These are phyloP conservation scores for Desmodus rotundus DNA, from an alignment of 2,113 vertebrate genomes.

Conservation along the genomic window DNA sequence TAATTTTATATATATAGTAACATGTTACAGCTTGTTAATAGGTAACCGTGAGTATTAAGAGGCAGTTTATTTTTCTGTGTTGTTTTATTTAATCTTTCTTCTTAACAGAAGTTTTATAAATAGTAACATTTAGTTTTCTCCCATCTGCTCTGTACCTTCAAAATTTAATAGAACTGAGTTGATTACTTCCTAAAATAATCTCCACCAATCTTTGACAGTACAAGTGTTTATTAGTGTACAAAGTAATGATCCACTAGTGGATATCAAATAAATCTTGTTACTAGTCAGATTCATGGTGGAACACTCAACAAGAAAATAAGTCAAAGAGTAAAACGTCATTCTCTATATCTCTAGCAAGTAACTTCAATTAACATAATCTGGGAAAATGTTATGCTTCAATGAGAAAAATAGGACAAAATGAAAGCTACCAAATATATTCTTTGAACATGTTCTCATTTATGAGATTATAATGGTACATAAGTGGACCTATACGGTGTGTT, in stretches of 20 bases:
- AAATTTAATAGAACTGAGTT: slow-evolving; percentile 8
- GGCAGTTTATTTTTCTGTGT: background rate
- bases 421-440: background rate
- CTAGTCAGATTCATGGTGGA: slow-evolving; percentile 41
- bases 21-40: background rate
- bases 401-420: background rate
- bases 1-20: background rate
- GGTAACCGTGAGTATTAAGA: background rate
- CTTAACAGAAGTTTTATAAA: slow-evolving; percentile 5
- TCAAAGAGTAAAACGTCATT: background rate
- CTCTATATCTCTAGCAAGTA: background rate
- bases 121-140: slow-evolving; percentile 11
- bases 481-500: background rate
- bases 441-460: background rate
- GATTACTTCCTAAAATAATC: slow-evolving; percentile 32
- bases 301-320: slow-evolving; percentile 53
- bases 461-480: background rate
- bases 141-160: slow-evolving; percentile 21
- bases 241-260: slow-evolving; percentile 41
- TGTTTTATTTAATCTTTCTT: background rate
- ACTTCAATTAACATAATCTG: background rate
- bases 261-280: slow-evolving; percentile 54
- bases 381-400: background rate
- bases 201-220: slow-evolving; percentile 36
- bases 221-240: slow-evolving; percentile 43